A percentile compares a stretch with the other conserved stretches of the same genome.
These are phyloP conservation scores for Eupithecia insigniata DNA, from an alignment of 2,888 invertebrate genomes.

Conservation along the genomic window DNA sequence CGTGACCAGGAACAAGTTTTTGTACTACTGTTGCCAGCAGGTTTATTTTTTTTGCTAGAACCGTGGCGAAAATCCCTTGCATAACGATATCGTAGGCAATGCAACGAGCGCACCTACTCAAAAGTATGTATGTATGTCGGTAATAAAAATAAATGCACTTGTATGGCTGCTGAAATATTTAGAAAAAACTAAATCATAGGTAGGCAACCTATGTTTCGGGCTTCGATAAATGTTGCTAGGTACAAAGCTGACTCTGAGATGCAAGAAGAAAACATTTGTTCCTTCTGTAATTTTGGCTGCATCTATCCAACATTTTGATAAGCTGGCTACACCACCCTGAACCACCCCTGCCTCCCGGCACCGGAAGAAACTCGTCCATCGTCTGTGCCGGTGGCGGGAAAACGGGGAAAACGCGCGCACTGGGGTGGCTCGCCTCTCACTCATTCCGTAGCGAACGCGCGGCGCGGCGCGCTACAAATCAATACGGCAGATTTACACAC, in stretches of 20 bases:
- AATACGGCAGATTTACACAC: constrained; percentile 63
- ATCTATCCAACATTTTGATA: not conserved
- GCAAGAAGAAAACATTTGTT: not conserved
- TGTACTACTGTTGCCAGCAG: constrained; percentile 21
- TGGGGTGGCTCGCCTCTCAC: constrained; percentile 52
- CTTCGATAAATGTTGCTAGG: not conserved
- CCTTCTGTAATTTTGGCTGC: constrained; percentile 2
- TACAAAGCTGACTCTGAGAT: not conserved
- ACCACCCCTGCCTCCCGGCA: constrained; percentile 26
- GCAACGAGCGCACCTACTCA: not conserved
- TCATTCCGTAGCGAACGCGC: constrained; percentile 74
- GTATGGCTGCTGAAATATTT: not conserved
- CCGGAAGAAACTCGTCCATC: constrained; percentile 37
- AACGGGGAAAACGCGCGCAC: constrained; percentile 80
- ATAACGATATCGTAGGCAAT: no score
- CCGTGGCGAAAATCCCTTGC: not conserved
- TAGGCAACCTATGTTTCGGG: not conserved
- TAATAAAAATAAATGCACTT: not conserved
- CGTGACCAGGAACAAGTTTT: constrained; percentile 52
- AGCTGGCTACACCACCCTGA: constrained; percentile 19
- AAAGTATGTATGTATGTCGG: not conserved
- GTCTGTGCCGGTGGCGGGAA: constrained; percentile 63
- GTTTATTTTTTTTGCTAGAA: constrained; percentile 26
- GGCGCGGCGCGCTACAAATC: constrained; percentile 79
- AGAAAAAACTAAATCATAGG: not conserved